Percentiles rank a stretch among this genome's conserved stretches.
These are phyloP conservation scores for Helicoverpa zea DNA, from an alignment of 1,140 invertebrate genomes.

Conservation along the genomic window DNA sequence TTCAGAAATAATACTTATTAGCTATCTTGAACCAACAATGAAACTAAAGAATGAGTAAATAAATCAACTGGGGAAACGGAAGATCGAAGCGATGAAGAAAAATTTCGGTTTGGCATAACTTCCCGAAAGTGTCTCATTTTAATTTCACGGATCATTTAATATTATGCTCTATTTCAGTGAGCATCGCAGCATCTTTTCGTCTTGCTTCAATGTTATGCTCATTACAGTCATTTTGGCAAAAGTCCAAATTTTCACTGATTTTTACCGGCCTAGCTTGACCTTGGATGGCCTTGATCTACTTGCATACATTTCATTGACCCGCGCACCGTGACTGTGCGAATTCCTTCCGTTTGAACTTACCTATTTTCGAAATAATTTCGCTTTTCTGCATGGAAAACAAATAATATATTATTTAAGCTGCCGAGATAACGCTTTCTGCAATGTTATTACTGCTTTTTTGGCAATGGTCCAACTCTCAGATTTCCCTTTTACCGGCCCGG, in stretches of 20 bases:
- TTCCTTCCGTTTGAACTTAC: background rate
- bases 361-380: background rate
- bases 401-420: constrained; percentile 10
- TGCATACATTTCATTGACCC: constrained; percentile 35
- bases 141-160: constrained; percentile 32
- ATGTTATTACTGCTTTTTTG: constrained; percentile 28
- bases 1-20: background rate
- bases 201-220: constrained; percentile 21
- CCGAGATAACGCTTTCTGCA: constrained; percentile 14
- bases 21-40: background rate
- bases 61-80: background rate
- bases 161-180: constrained; percentile 6
- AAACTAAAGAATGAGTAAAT: background rate
- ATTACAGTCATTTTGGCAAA: constrained; percentile 31
- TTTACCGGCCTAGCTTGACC: constrained; percentile 33
- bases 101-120: background rate
- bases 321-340: constrained; percentile 19
- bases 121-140: constrained; percentile 20
- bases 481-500: constrained; percentile 17
- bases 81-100: background rate
- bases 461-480: constrained; percentile 18
- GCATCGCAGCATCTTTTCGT: constrained; percentile 25
- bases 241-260: constrained; percentile 20
- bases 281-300: constrained; percentile 41
- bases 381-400: constrained; percentile 26